Evolutionary conservation across 1,140 invertebrate genomes (phyloP).

Genomic region (Drosophila subpulchrella): DNA sequence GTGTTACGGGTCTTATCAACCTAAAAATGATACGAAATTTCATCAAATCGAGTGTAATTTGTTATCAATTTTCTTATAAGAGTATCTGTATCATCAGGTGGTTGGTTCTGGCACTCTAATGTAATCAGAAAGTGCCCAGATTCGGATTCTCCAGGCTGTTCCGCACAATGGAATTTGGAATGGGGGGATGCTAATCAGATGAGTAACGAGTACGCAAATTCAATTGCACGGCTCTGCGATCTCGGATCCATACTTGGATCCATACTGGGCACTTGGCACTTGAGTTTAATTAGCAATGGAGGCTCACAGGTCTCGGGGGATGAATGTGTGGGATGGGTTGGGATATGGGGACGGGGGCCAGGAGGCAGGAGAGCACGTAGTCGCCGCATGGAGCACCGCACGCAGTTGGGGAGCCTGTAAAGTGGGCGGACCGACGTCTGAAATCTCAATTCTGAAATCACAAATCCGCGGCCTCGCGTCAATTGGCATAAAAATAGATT

Average conservation of each 20-base stretch:
- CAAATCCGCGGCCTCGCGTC: constrained; percentile 49
- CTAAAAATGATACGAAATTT: too few relatives aligned
- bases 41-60: too few relatives aligned
- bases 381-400: constrained; percentile 6
- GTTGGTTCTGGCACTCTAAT: background rate
- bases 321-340: background rate
- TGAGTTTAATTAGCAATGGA: constrained; percentile 50
- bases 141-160: background rate
- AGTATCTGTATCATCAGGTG: too few relatives aligned
- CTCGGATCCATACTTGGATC: constrained; percentile 20
- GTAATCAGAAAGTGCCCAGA: background rate
- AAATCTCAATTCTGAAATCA: constrained; percentile 12
- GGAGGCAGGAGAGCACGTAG: constrained; percentile 5
- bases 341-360: background rate
- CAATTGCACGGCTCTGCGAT: constrained; percentile 11
- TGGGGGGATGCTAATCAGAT: constrained; percentile 49
- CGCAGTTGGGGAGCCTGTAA: constrained; percentile 36
- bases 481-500: constrained; percentile 75
- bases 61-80: too few relatives aligned
- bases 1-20: too few relatives aligned
- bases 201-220: constrained; percentile 42
- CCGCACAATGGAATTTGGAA: constrained; percentile 24
- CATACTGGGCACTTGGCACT: constrained; percentile 29
- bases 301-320: constrained; percentile 8
- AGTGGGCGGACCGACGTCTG: constrained; percentile 41